Conservation (phyloP, 2,888 invertebrate genomes). For the Drosophila heteroneura region DNA sequence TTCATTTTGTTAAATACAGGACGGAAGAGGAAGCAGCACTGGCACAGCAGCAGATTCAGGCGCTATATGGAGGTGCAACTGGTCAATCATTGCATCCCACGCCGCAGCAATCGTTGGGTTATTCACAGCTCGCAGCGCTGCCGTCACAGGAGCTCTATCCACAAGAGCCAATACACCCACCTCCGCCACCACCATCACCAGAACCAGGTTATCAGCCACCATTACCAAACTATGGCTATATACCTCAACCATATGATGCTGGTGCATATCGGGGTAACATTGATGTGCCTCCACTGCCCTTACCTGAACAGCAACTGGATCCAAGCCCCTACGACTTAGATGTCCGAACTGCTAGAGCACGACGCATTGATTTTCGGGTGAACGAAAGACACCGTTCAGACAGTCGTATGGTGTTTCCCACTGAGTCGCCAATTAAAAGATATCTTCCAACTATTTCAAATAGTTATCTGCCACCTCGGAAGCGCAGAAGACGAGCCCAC, state of each 20-base stretch:
- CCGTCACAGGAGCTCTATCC: slow-evolving; percentile 11
- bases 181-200: slow-evolving; percentile 14
- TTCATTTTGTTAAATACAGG: slow-evolving; percentile 81
- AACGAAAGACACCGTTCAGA: slow-evolving; percentile 59
- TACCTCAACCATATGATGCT: slow-evolving; percentile 32
- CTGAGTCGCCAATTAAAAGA: slow-evolving; percentile 22
- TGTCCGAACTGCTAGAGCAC: slow-evolving; percentile 50
- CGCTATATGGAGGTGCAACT: slow-evolving; percentile 56
- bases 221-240: slow-evolving; percentile 42
- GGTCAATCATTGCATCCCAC: slow-evolving; percentile 13
- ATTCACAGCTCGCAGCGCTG: slow-evolving; percentile 22
- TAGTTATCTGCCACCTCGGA: slow-evolving; percentile 49
- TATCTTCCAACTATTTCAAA: slow-evolving; percentile 40
- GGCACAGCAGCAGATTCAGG: slow-evolving; percentile 77
- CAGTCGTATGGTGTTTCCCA: slow-evolving; percentile 64
- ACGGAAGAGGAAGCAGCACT: slow-evolving; percentile 75
- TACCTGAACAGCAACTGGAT: slow-evolving; percentile 60
- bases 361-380: slow-evolving; percentile 51
- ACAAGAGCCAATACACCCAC: slow-evolving; percentile 1
- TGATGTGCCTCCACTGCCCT: slow-evolving; percentile 60
- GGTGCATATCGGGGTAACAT: slow-evolving; percentile 28
- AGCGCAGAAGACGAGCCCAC: slow-evolving; percentile 41
- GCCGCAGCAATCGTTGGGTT: slow-evolving; percentile 46
- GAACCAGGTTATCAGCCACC: slow-evolving; percentile 41
- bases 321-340: slow-evolving; percentile 49